A percentile compares a stretch with the other conserved stretches of the same genome.
phyloP scores from a whole-genome alignment of 2,888 invertebrate species.

The Mactromeris polynyma region DNA sequence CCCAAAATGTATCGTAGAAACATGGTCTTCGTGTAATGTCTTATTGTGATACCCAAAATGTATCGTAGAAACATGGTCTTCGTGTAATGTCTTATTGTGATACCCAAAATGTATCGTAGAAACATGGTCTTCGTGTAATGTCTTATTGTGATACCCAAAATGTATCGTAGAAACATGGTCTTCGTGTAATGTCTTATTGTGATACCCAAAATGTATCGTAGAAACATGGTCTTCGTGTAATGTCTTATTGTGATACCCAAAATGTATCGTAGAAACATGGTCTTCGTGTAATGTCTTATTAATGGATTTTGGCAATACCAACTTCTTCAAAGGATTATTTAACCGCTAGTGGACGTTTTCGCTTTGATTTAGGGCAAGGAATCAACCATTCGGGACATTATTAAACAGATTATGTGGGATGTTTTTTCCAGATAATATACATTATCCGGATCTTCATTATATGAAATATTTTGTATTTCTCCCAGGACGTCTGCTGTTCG shows the following conservation, averaged over 20 bases:
- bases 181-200: too few relatives aligned
- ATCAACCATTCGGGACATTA: neutral
- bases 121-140: too few relatives aligned
- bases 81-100: too few relatives aligned
- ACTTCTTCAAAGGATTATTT: neutral
- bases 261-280: neutral
- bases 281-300: neutral
- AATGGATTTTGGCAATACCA: neutral
- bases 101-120: too few relatives aligned
- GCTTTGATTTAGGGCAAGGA: neutral
- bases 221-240: too few relatives aligned
- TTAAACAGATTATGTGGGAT: neutral
- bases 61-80: too few relatives aligned
- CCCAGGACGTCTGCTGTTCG: neutral
- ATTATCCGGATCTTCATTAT: neutral
- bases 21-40: too few relatives aligned
- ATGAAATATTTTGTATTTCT: neutral
- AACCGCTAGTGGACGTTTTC: neutral
- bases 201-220: too few relatives aligned
- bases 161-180: too few relatives aligned
- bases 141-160: too few relatives aligned
- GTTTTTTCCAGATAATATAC: neutral
- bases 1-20: too few relatives aligned
- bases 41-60: too few relatives aligned
- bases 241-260: neutral